phyloP scores from a whole-genome alignment of 2,888 invertebrate species.

The Tanypteryx hageni region DNA sequence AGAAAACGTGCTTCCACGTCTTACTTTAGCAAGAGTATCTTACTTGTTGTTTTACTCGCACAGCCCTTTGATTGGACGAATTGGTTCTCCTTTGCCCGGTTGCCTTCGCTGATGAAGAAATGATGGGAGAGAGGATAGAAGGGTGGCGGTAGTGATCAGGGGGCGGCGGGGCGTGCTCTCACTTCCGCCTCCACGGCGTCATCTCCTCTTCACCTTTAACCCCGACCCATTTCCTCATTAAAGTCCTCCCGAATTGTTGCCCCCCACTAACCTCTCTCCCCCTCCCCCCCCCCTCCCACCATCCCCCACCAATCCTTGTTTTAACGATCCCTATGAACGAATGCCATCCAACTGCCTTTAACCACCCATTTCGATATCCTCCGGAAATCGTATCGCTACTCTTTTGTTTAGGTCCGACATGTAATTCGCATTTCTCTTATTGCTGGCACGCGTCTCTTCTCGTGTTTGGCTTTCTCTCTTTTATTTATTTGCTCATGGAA shows the following conservation, averaged over 20 bases:
- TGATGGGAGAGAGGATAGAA: too few species aligned
- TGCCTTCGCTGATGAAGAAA: too few species aligned
- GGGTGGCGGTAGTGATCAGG: neutral
- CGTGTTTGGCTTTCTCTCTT: neutral
- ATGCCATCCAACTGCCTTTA: neutral
- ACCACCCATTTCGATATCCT: conserved; percentile 32
- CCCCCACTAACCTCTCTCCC: neutral
- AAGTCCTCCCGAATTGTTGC: neutral
- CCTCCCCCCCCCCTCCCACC: neutral
- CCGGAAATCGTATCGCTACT: conserved; percentile 14
- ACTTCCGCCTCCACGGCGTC: conserved; percentile 26
- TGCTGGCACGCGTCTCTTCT: neutral
- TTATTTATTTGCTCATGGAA: too few species aligned
- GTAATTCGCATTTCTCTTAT: too few species aligned
- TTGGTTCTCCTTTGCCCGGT: neutral
- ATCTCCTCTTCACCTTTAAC: conserved; percentile 5
- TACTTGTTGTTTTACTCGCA: neutral
- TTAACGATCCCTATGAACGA: neutral
- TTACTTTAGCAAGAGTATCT: too few species aligned
- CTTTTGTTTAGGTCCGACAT: neutral
- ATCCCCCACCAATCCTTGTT: neutral
- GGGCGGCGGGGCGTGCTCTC: neutral
- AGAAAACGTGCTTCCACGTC: too few species aligned
- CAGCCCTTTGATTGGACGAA: conserved; percentile 24
- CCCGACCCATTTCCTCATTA: conserved; percentile 35